These are phyloP conservation scores for Sceloporus undulatus DNA, from an alignment of 2,113 vertebrate genomes.

Conservation along the genomic window DNA sequence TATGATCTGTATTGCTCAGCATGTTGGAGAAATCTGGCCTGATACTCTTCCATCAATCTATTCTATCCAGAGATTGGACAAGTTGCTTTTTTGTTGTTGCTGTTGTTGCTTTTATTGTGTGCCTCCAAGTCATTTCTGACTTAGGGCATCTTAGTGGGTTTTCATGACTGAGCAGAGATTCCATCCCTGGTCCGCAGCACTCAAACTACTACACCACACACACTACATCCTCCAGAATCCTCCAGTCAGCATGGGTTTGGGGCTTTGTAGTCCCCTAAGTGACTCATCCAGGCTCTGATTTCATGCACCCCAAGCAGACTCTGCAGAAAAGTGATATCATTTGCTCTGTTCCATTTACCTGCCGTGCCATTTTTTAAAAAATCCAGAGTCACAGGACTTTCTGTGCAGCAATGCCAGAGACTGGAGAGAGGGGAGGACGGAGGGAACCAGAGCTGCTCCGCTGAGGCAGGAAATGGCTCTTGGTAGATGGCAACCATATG, in stretches of 20 bases:
- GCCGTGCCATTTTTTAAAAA: slow-evolving; percentile 48
- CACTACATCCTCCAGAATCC: background rate
- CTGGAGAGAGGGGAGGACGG: slow-evolving; percentile 35
- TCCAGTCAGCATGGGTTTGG: background rate
- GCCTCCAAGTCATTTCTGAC: too few relatives aligned
- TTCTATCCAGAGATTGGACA: too few relatives aligned
- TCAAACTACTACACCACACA: too few relatives aligned
- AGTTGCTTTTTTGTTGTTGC: too few relatives aligned
- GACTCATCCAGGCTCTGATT: background rate
- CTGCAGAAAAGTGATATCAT: fast-evolving
- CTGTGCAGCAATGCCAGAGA: slow-evolving; percentile 39
- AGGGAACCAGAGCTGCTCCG: slow-evolving; percentile 43
- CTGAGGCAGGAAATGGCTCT: slow-evolving; percentile 73
- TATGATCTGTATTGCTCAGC: background rate
- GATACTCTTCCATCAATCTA: too few relatives aligned
- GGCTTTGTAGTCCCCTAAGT: background rate
- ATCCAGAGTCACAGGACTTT: slow-evolving; percentile 49
- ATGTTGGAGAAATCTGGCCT: background rate
- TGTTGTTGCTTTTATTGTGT: too few relatives aligned
- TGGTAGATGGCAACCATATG: slow-evolving; percentile 73
- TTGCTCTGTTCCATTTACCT: background rate
- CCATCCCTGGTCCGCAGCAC: too few relatives aligned
- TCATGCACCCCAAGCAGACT: background rate
- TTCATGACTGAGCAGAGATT: too few relatives aligned
- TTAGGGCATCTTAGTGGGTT: too few relatives aligned